Percentiles rank a stretch among this genome's conserved stretches.
These are phyloP conservation scores for Harpalus rufipes DNA, from an alignment of 2,888 invertebrate genomes.

Conservation along the genomic window DNA sequence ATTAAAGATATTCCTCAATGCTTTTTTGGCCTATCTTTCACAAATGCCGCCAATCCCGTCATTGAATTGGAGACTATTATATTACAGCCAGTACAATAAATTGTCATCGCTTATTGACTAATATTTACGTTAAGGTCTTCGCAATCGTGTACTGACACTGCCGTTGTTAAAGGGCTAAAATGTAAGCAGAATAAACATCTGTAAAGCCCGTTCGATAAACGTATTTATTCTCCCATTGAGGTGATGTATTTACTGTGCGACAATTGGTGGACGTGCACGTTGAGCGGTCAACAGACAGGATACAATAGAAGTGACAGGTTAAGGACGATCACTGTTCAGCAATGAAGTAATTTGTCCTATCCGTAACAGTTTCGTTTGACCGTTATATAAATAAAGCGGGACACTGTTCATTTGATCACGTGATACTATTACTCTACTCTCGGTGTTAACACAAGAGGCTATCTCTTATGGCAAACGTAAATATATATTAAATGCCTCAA, in stretches of 20 bases:
- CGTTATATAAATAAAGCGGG: slow-evolving; percentile 39
- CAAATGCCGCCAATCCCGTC: too few species aligned
- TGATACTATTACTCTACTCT: not conserved
- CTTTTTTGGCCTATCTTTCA: too few species aligned
- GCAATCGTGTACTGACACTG: too few species aligned
- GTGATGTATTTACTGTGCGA: slow-evolving; percentile 27
- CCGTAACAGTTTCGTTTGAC: not conserved
- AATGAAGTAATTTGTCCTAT: slow-evolving; percentile 40
- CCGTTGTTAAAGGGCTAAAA: not conserved
- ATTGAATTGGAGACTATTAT: too few species aligned
- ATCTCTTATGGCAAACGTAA: not conserved
- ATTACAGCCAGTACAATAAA: too few species aligned
- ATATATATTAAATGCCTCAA: not conserved
- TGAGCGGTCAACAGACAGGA: not conserved
- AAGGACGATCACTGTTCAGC: slow-evolving; percentile 45
- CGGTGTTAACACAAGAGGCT: slow-evolving; percentile 7
- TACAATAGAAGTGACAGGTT: slow-evolving; percentile 31
- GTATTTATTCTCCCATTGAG: not conserved
- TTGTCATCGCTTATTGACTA: too few species aligned
- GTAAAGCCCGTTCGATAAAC: not conserved
- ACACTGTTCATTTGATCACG: slow-evolving; percentile 41
- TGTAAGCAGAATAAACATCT: not conserved
- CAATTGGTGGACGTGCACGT: slow-evolving; percentile 18
- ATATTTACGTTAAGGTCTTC: too few species aligned
- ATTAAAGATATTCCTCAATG: too few species aligned